Percentiles rank a stretch among this genome's conserved stretches.
Conservation (phyloP, 2,888 invertebrate genomes). For the Neria commutata region DNA sequence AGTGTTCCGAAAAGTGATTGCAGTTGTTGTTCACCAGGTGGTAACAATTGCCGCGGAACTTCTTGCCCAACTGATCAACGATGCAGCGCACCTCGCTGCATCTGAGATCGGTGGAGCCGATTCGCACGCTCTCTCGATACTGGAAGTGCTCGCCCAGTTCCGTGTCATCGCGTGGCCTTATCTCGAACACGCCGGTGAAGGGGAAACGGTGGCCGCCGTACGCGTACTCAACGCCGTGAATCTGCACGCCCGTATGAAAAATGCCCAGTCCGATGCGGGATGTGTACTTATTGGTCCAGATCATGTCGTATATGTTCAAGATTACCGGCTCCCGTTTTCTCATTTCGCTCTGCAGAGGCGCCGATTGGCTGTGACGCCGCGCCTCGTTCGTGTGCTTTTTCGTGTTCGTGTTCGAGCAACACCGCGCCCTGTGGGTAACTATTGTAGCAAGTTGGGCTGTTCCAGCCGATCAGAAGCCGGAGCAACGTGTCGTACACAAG, state of each 20-base stretch:
- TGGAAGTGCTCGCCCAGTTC: constrained; percentile 95
- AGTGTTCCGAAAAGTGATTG: background rate
- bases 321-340: no score
- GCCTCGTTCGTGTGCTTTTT: no score
- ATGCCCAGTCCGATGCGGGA: constrained; percentile 93
- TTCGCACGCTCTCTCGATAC: constrained; percentile 85
- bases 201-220: constrained; percentile 88
- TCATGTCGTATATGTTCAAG: no score
- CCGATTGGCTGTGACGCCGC: no score
- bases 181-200: constrained; percentile 95
- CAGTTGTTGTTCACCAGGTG: constrained; percentile 72
- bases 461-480: no score
- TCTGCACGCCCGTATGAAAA: constrained; percentile 94
- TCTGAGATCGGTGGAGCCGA: constrained; percentile 94
- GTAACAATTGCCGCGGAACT: constrained; percentile 93
- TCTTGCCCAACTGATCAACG: constrained; percentile 85
- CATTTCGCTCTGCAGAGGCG: no score
- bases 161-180: constrained; percentile 86
- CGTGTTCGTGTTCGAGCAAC: no score
- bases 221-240: constrained; percentile 77
- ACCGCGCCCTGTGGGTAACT: no score
- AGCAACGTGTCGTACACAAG: no score
- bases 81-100: constrained; percentile 87
- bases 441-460: no score
- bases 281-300: constrained; percentile 92